Evolutionary conservation across 2,888 invertebrate genomes (phyloP).

Genomic region (Athalia cordata): DNA sequence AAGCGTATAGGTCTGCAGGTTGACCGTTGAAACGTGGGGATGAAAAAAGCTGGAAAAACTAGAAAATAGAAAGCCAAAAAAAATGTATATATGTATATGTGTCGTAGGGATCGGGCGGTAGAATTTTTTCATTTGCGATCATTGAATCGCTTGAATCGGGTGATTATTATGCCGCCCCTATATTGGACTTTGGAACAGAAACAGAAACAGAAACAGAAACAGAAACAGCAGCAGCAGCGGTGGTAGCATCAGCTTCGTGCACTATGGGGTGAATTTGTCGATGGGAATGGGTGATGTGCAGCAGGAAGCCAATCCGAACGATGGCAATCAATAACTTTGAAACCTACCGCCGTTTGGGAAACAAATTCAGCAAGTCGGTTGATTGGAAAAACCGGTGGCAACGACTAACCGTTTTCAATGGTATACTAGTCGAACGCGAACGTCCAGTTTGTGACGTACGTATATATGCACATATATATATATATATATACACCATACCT

Average conservation of each 20-base stretch:
- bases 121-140: slow-evolving; percentile 57
- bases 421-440: slow-evolving; percentile 15
- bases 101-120: slow-evolving; percentile 28
- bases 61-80: slow-evolving; percentile 45
- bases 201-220: no score
- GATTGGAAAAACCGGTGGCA: slow-evolving; percentile 51
- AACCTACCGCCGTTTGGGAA: slow-evolving; percentile 51
- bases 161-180: slow-evolving; percentile 63
- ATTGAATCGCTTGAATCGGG: slow-evolving; percentile 58
- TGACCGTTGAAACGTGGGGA: no score
- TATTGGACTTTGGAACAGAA: neutral
- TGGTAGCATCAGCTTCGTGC: neutral
- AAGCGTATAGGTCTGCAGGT: no score
- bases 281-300: neutral
- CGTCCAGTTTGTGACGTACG: slow-evolving; percentile 46
- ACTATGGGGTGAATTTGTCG: neutral
- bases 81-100: slow-evolving; percentile 36
- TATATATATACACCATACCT: no score
- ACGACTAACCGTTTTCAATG: slow-evolving; percentile 55
- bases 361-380: slow-evolving; percentile 52
- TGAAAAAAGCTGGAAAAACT: no score
- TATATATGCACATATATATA: neutral
- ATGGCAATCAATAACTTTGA: slow-evolving; percentile 56
- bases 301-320: slow-evolving; percentile 37
- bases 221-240: no score